Conservation (phyloP, 2,888 invertebrate genomes). For the Drosophila flavopinicola region DNA sequence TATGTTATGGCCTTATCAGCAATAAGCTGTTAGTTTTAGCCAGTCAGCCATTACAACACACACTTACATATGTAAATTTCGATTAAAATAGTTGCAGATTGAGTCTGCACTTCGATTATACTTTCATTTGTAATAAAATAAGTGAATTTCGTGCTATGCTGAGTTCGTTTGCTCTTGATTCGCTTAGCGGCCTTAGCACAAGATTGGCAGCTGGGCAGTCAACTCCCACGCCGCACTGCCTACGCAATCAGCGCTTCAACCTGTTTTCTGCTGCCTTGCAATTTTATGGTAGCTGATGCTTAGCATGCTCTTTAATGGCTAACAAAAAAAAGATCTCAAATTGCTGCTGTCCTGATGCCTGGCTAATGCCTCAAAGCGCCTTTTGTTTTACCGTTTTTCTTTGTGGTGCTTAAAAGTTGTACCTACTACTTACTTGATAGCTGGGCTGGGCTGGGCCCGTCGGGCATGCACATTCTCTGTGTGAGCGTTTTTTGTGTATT, state of each 20-base stretch:
- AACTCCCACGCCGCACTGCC: slow-evolving; percentile 21
- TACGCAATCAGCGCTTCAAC: slow-evolving; percentile 1
- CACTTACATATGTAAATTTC: slow-evolving; percentile 38
- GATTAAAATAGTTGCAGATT: slow-evolving; percentile 5
- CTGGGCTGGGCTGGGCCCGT: slow-evolving; percentile 38
- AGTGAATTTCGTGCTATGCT: slow-evolving; percentile 64
- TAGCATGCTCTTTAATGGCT: slow-evolving; percentile 21
- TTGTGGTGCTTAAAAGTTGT: slow-evolving; percentile 50
- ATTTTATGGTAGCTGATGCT: slow-evolving; percentile 47
- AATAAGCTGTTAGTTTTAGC: slow-evolving; percentile 64
- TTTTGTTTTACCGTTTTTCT: slow-evolving; percentile 28
- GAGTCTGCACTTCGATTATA: too few species aligned
- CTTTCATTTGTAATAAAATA: slow-evolving; percentile 1
- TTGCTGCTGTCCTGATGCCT: slow-evolving; percentile 25
- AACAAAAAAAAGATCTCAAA: slow-evolving; percentile 29
- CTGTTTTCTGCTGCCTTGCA: slow-evolving; percentile 17
- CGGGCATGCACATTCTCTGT: slow-evolving; percentile 33
- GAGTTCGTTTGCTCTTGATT: slow-evolving; percentile 56
- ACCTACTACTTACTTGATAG: slow-evolving; percentile 31
- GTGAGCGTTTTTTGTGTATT: slow-evolving; percentile 9
- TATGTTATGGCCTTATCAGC: slow-evolving; percentile 70
- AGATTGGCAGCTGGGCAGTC: not conserved
- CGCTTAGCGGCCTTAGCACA: not conserved
- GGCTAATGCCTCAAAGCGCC: slow-evolving; percentile 56
- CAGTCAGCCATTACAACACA: slow-evolving; percentile 33